Conservation (phyloP, 2,797 vertebrate genomes). For the Enteromius thamalakanensis region DNA sequence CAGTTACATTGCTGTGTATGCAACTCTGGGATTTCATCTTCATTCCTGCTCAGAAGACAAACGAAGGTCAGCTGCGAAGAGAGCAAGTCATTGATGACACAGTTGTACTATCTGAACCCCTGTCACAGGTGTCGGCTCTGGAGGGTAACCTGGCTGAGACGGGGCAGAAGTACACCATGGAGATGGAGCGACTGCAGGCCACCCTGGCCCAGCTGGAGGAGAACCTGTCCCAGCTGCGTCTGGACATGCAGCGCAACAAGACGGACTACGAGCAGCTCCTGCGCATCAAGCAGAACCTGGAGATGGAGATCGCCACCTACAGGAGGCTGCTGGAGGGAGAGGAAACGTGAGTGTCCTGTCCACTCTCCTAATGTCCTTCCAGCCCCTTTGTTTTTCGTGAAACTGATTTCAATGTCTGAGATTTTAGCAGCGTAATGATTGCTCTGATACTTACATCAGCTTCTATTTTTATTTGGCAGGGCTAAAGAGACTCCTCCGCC, state of each 20-base stretch:
- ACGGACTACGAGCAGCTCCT: slow-evolving; percentile 83
- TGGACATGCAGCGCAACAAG: slow-evolving; percentile 83
- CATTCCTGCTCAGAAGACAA: not conserved
- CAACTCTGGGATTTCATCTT: not conserved
- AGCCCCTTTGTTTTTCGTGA: not conserved
- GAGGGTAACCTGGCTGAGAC: slow-evolving; percentile 80
- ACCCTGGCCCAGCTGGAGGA: slow-evolving; percentile 81
- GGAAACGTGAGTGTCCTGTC: slow-evolving; percentile 70
- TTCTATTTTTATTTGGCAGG: slow-evolving; percentile 61
- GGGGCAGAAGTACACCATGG: slow-evolving; percentile 74
- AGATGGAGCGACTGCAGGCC: slow-evolving; percentile 82
- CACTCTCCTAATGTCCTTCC: not conserved
- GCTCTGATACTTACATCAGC: not conserved
- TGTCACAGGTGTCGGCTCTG: slow-evolving; percentile 71
- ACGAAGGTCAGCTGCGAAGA: not conserved
- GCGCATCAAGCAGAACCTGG: slow-evolving; percentile 82
- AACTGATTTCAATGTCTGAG: not conserved
- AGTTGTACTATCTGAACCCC: not conserved
- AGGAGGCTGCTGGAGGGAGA: slow-evolving; percentile 81
- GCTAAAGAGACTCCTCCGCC: slow-evolving; percentile 75
- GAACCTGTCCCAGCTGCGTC: slow-evolving; percentile 78
- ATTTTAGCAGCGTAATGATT: not conserved
- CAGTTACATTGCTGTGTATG: not conserved
- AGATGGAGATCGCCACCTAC: slow-evolving; percentile 84
- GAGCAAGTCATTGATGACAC: not conserved